Percentiles rank a stretch among this genome's conserved stretches.
These are phyloP conservation scores for Sterna hirundo DNA, from an alignment of 2,113 vertebrate species.

Conservation along the genomic window DNA sequence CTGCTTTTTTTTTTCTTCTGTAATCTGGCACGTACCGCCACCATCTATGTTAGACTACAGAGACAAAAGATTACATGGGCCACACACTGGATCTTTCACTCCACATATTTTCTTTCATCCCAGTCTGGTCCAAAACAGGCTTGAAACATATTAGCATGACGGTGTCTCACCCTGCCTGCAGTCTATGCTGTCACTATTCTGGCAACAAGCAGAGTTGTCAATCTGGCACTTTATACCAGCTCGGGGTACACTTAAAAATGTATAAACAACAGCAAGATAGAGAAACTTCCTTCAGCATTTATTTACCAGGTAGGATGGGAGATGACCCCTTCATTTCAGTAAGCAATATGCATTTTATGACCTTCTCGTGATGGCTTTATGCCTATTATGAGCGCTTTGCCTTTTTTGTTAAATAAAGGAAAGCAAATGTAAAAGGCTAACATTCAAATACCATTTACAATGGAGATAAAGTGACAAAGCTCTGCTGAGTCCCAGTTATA, in stretches of 20 bases:
- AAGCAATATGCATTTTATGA: conserved; percentile 26
- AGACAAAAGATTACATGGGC: background rate
- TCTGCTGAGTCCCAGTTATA: background rate
- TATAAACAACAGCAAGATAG: conserved; percentile 19
- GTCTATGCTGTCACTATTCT: conserved; percentile 28
- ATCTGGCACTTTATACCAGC: conserved; percentile 17
- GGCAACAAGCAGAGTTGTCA: conserved; percentile 40
- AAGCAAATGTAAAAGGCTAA: conserved; percentile 1
- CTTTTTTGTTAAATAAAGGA: conserved; percentile 4
- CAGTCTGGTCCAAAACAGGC: conserved; percentile 29
- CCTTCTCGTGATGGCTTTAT: background rate
- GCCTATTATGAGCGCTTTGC: background rate
- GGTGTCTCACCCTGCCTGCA: conserved; percentile 38
- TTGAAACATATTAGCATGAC: conserved; percentile 1
- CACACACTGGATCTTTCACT: background rate
- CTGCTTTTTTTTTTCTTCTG: background rate
- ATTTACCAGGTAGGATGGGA: background rate
- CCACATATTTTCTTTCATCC: conserved; percentile 10
- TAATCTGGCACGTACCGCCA: background rate
- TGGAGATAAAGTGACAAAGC: conserved; percentile 11
- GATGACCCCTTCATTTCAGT: background rate
- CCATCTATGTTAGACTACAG: background rate
- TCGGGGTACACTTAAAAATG: background rate
- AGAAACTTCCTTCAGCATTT: background rate
- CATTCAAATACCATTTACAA: conserved; percentile 57